Percentiles rank a stretch among this genome's conserved stretches.
phyloP scores from a whole-genome alignment of 92 coral and sea anemone species.

The Muricea muricata region DNA sequence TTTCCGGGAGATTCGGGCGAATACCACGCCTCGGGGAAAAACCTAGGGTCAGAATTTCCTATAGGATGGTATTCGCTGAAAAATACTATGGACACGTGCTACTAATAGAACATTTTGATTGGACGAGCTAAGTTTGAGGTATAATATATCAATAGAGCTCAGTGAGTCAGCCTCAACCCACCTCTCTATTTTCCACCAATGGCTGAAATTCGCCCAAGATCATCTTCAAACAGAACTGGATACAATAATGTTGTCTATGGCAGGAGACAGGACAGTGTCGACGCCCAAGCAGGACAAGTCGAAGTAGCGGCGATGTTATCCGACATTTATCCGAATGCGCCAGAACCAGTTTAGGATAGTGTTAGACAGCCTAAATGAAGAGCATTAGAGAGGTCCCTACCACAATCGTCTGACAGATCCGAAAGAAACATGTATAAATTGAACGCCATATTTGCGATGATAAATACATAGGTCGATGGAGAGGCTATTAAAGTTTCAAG shows the following conservation, averaged over 20 bases:
- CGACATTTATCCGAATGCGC: neutral
- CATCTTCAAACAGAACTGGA: too few species aligned
- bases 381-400: neutral
- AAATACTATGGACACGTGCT: too few species aligned
- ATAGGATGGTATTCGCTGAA: too few species aligned
- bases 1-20: too few species aligned
- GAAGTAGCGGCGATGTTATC: too few species aligned
- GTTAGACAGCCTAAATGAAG: neutral
- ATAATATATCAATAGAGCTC: too few species aligned
- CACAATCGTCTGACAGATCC: neutral
- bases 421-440: neutral
- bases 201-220: slow-evolving; percentile 33
- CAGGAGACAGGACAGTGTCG: neutral
- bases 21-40: too few species aligned
- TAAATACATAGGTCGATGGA: neutral
- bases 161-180: slow-evolving; percentile 25
- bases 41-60: too few species aligned
- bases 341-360: slow-evolving; percentile 8
- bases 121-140: too few species aligned
- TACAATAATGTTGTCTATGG: too few species aligned
- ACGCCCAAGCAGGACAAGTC: neutral
- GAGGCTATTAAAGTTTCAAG: too few species aligned
- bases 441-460: neutral
- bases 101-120: too few species aligned
- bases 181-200: slow-evolving; percentile 34